Evolutionary conservation across 2,113 vertebrate genomes (phyloP).

Genomic region (Ivindomyrus marchei): DNA sequence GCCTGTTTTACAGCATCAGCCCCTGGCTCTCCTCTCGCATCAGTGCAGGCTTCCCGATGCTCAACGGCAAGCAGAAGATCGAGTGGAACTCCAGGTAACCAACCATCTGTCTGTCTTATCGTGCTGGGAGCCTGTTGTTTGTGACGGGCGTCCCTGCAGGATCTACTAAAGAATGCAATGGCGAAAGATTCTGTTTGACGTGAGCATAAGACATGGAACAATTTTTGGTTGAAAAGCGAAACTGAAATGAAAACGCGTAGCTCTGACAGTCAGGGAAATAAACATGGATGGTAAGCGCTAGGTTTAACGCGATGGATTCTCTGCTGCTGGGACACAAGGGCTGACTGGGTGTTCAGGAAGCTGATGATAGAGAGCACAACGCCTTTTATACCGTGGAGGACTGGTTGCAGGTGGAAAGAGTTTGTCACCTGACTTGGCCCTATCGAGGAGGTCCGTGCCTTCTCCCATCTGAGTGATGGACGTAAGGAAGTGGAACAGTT

Average conservation of each 20-base stretch:
- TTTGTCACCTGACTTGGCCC: background rate
- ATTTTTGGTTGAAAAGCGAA: background rate
- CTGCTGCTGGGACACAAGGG: background rate
- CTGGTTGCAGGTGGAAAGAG: background rate
- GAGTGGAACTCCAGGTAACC: slow-evolving; percentile 98
- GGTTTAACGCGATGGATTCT: background rate
- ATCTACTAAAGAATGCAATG: background rate
- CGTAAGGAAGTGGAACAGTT: background rate
- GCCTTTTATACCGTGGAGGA: background rate
- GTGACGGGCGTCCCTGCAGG: background rate
- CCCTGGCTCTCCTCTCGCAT: slow-evolving; percentile 73
- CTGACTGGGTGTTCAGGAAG: background rate
- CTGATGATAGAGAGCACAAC: background rate
- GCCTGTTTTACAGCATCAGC: slow-evolving; percentile 83
- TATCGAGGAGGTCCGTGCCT: background rate
- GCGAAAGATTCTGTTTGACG: background rate
- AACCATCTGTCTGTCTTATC: background rate
- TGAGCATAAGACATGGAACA: background rate
- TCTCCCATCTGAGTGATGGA: background rate
- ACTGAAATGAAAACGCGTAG: background rate
- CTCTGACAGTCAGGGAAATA: background rate
- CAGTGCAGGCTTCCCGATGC: slow-evolving; percentile 71
- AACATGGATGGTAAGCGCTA: background rate
- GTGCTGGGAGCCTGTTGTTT: background rate
- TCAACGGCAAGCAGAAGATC: slow-evolving; percentile 83